Base-by-base conservation (phyloP, 2,888 invertebrate species). In the Trimorus sp. region DNA sequence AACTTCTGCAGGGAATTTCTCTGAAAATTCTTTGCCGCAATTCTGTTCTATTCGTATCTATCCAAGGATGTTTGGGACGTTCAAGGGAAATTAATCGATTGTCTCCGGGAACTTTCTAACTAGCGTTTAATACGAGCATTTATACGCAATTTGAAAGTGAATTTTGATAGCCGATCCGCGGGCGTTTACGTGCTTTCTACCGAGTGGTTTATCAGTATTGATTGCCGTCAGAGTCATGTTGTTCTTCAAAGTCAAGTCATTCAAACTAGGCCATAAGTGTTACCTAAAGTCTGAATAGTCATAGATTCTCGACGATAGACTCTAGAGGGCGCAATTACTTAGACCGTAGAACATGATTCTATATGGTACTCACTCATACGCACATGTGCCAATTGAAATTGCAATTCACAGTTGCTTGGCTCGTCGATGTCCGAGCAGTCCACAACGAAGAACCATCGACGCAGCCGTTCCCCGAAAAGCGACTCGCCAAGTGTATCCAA, bases 231-330 rank as follows among this genome's bases (percentile, higher is more conserved):
- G 56, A 62, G 65, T 79, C 79, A 84, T 83, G 85, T 86, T 88
- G 89, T 88, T 89, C 88, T 88, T 87, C 79, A 85, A 87, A 85
- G 79, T 80, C 83, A 83, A 83, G 82, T 83, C 78, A 78, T 78
- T 71, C 58, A 70, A 74, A 58, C 9, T 81, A 81, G 81, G 78
- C 45, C 75, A 79, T 87, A 85, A 86, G 84, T 86, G 85, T 88
- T 88, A 86, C 86, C 85, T 86, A 80, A 89, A 89, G 88, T 89
- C 89, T 89, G 89, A 89, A 85, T 89, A 88, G 88, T 68, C 71
- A 80, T 88, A 87, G 88, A 86, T 65, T 74, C 54, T 70, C 48
- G 60, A 60, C 15, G 48, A 80, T 80, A 78, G 81, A 75, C 54
- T 70, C 76, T 84, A 79, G 76, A 76, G 45, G 54, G 74, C 56